Percentiles rank a stretch among this genome's conserved stretches.
These are phyloP conservation scores for Tetragonisca angustula DNA, from an alignment of 2,888 invertebrate genomes.

Conservation along the genomic window DNA sequence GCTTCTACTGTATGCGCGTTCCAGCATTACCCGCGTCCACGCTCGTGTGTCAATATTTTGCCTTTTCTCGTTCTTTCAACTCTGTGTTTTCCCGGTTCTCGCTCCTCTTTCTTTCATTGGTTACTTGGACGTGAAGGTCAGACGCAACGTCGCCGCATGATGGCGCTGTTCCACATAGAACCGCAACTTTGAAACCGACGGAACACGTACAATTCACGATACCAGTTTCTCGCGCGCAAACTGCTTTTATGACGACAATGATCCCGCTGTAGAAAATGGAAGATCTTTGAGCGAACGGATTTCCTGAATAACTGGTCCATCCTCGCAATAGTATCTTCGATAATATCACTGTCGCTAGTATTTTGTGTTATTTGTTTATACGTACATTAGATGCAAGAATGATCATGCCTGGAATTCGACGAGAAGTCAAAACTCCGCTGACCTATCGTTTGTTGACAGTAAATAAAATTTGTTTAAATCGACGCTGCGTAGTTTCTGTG, in stretches of 20 bases:
- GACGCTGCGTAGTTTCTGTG: background rate
- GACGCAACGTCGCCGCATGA: conserved; percentile 52
- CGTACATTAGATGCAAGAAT: background rate
- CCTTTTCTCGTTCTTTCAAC: conserved; percentile 16
- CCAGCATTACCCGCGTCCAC: conserved; percentile 59
- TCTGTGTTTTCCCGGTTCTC: conserved; percentile 47
- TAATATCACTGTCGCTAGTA: background rate
- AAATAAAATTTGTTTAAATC: conserved; percentile 37
- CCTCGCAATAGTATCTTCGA: background rate
- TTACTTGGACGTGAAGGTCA: conserved; percentile 61
- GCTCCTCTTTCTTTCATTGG: conserved; percentile 39
- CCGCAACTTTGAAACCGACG: conserved; percentile 27
- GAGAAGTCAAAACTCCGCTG: conserved; percentile 28
- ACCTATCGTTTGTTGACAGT: conserved; percentile 53
- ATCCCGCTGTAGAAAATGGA: conserved; percentile 29
- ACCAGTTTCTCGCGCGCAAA: conserved; percentile 57
- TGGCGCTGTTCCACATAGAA: conserved; percentile 60
- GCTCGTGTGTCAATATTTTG: conserved; percentile 40
- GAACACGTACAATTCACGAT: conserved; percentile 13
- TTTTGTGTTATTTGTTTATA: background rate
- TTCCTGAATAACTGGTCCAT: background rate
- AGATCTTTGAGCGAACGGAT: background rate
- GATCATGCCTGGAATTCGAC: conserved; percentile 55
- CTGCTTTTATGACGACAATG: conserved; percentile 27
- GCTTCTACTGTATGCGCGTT: background rate